A percentile compares a stretch with the other conserved stretches of the same genome.
Conservation (phyloP, 2,113 vertebrate species). For the Amphiprion ocellaris region DNA sequence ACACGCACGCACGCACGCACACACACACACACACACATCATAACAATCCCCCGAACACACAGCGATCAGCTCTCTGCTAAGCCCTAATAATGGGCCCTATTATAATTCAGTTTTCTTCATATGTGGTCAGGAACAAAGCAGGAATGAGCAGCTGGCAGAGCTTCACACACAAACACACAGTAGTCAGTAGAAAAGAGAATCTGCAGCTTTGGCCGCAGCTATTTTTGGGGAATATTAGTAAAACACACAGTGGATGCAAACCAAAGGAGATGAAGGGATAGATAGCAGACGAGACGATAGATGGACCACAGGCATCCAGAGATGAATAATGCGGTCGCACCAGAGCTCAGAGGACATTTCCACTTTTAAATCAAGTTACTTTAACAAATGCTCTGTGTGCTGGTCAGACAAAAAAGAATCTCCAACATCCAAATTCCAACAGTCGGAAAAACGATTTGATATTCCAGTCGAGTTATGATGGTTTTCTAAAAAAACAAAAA, state of each 20-base stretch:
- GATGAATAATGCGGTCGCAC: slow-evolving; percentile 11
- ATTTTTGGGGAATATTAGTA: slow-evolving; percentile 49
- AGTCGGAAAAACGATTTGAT: neutral
- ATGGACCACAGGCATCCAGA: slow-evolving; percentile 39
- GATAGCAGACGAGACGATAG: slow-evolving; percentile 28
- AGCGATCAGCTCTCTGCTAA: slow-evolving; percentile 31
- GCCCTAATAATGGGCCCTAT: slow-evolving; percentile 51
- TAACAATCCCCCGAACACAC: slow-evolving; percentile 17
- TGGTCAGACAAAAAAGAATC: neutral
- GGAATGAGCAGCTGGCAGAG: slow-evolving; percentile 33
- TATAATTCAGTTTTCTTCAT: slow-evolving; percentile 51
- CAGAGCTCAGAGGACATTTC: slow-evolving; percentile 9
- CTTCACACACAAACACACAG: slow-evolving; percentile 37
- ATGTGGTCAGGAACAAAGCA: slow-evolving; percentile 48
- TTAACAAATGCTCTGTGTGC: slow-evolving; percentile 20
- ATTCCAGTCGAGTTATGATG: too few relatives aligned
- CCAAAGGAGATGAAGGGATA: slow-evolving; percentile 31
- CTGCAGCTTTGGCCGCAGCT: slow-evolving; percentile 33
- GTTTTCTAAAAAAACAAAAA: neutral
- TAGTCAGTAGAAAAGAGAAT: slow-evolving; percentile 32
- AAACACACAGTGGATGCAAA: slow-evolving; percentile 35
- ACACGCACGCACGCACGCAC: neutral
- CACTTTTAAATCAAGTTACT: slow-evolving; percentile 27
- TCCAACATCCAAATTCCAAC: neutral
- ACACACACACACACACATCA: slow-evolving; percentile 19